Evolutionary conservation across 2,113 vertebrate genomes (phyloP).

Genomic region (Hyla sarda): DNA sequence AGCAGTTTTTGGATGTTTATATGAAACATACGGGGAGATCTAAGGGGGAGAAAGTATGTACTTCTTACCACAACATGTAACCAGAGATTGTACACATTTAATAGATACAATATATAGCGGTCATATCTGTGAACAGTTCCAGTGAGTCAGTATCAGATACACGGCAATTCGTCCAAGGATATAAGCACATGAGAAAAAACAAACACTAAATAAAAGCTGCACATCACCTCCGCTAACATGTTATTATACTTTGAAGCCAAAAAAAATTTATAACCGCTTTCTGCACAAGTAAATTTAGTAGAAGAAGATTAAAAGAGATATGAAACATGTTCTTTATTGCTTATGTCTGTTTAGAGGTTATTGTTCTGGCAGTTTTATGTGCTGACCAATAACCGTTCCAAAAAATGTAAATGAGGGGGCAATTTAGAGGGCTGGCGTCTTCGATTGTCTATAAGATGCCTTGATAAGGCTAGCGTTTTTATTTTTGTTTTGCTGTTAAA

Average conservation of each 20-base stretch:
- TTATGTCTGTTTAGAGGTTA: conserved; percentile 38
- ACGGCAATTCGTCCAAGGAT: conserved; percentile 27
- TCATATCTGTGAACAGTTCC: conserved; percentile 61
- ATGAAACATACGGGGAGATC: conserved; percentile 56
- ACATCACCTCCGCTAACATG: background rate
- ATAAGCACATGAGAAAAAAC: background rate
- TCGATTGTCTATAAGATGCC: conserved; percentile 28
- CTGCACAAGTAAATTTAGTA: conserved; percentile 23
- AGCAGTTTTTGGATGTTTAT: conserved; percentile 56
- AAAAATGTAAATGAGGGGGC: conserved; percentile 40
- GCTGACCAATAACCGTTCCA: conserved; percentile 32
- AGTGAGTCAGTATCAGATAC: conserved; percentile 57
- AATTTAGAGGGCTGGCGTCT: conserved; percentile 32
- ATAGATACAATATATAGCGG: conserved; percentile 58
- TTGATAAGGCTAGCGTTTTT: conserved; percentile 11
- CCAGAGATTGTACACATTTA: conserved; percentile 57
- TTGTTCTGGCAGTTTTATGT: conserved; percentile 39
- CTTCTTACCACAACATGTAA: conserved; percentile 62
- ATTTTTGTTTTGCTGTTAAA: background rate
- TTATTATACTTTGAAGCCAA: conserved; percentile 26
- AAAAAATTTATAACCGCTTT: conserved; percentile 23
- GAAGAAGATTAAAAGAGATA: conserved; percentile 43
- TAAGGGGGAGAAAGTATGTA: conserved; percentile 47
- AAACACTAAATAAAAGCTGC: conserved; percentile 14
- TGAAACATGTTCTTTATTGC: conserved; percentile 44